Evolutionary conservation across 2,888 invertebrate genomes (phyloP).

Genomic region (Patella caerulea): DNA sequence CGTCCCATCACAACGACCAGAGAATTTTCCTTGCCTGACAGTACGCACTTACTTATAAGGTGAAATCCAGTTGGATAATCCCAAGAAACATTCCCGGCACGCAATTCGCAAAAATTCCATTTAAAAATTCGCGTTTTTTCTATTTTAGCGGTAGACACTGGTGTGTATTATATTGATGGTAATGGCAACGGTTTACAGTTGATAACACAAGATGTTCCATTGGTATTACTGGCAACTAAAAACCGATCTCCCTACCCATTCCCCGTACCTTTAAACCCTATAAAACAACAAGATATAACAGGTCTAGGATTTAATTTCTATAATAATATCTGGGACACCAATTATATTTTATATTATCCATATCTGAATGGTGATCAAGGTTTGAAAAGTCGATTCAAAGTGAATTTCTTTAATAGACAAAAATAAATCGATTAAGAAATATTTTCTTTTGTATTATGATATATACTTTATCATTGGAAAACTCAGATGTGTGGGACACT

Average conservation of each 20-base stretch:
- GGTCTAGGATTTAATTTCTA: slow-evolving; percentile 63
- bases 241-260: slow-evolving; percentile 50
- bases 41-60: too few relatives aligned
- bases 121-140: slow-evolving; percentile 6
- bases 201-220: slow-evolving; percentile 52
- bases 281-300: slow-evolving; percentile 48
- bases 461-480: too few relatives aligned
- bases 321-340: slow-evolving; percentile 69
- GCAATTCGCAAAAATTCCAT: not conserved
- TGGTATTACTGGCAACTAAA: slow-evolving; percentile 49
- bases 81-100: too few relatives aligned
- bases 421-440: not conserved
- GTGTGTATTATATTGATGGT: slow-evolving; percentile 36
- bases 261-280: slow-evolving; percentile 59
- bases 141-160: slow-evolving; percentile 45
- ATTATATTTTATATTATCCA: slow-evolving; percentile 68
- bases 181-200: slow-evolving; percentile 44
- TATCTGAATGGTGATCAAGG: slow-evolving; percentile 39
- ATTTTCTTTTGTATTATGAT: too few relatives aligned
- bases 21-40: too few relatives aligned
- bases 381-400: slow-evolving; percentile 54
- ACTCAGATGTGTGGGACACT: too few relatives aligned
- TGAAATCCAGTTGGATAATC: too few relatives aligned
- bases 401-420: slow-evolving; percentile 26
- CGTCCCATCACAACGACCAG: too few relatives aligned